Evolutionary conservation across 2,888 invertebrate genomes (phyloP).

Genomic region (Monoplex corrugatus): DNA sequence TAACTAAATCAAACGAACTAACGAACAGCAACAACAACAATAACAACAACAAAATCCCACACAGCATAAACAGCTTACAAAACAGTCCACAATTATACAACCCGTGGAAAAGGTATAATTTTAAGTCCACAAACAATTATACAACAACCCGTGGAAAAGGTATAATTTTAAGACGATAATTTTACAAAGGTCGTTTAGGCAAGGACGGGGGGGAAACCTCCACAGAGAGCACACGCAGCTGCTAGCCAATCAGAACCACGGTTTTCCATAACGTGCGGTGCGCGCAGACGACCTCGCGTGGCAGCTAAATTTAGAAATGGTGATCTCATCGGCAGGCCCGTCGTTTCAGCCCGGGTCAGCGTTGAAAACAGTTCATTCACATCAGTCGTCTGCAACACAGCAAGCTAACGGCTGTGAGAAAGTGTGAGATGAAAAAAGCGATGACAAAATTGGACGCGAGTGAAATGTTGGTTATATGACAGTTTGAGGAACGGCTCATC

Average conservation of each 20-base stretch:
- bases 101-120: background rate
- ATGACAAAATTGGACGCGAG: too few relatives aligned
- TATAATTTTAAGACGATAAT: background rate
- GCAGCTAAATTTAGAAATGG: slow-evolving; percentile 48
- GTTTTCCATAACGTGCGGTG: background rate
- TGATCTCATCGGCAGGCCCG: slow-evolving; percentile 46
- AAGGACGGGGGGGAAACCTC: slow-evolving; percentile 11
- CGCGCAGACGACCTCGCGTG: slow-evolving; percentile 42
- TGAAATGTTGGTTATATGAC: too few relatives aligned
- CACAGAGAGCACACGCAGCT: background rate
- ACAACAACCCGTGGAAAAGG: background rate
- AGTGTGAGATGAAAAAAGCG: too few relatives aligned
- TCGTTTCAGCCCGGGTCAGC: background rate
- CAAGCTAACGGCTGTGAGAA: slow-evolving; percentile 20
- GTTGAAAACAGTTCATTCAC: slow-evolving; percentile 47
- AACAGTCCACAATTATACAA: too few relatives aligned
- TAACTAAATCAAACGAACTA: too few relatives aligned
- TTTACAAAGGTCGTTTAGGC: background rate
- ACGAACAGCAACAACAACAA: too few relatives aligned
- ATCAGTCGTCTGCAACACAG: slow-evolving; percentile 1
- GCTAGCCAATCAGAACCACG: slow-evolving; percentile 12
- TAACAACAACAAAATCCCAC: too few relatives aligned
- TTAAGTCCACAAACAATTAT: background rate
- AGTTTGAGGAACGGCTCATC: too few relatives aligned
- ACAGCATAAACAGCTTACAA: too few relatives aligned